These are phyloP conservation scores for Setipinna tenuifilis DNA, from an alignment of 2,797 vertebrate genomes.

Conservation along the genomic window DNA sequence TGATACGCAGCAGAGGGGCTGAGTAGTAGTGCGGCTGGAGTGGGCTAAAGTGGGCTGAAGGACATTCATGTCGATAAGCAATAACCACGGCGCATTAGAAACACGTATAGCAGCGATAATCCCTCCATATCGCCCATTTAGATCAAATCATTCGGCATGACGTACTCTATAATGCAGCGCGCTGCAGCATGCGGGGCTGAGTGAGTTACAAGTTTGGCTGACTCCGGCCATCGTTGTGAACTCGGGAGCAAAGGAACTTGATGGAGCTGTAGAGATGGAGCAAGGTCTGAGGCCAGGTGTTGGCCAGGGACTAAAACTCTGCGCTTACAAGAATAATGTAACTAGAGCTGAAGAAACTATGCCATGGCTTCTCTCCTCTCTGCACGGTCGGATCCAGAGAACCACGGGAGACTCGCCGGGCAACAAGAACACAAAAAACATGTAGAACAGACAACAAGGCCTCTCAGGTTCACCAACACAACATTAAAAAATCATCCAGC, in stretches of 20 bases:
- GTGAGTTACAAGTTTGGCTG: background rate
- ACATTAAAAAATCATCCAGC: background rate
- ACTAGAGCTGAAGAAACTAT: background rate
- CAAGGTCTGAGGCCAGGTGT: constrained; percentile 1
- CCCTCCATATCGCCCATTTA: constrained; percentile 55
- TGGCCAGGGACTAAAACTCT: background rate
- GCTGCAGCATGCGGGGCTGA: background rate
- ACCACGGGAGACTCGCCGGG: background rate
- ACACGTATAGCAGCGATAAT: constrained; percentile 62
- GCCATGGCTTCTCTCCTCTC: background rate
- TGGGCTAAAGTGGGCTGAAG: constrained; percentile 42
- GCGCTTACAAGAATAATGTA: background rate
- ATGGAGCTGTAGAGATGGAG: too few relatives aligned
- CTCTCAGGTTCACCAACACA: constrained; percentile 2
- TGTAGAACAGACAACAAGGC: background rate
- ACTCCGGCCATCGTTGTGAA: constrained; percentile 20
- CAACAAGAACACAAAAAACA: background rate
- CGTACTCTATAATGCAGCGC: constrained; percentile 42
- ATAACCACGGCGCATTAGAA: constrained; percentile 65
- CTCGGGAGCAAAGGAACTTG: constrained; percentile 25
- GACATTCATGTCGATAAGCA: constrained; percentile 65
- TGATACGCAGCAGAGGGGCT: constrained; percentile 29
- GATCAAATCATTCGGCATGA: constrained; percentile 51
- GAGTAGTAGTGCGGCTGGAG: constrained; percentile 27
- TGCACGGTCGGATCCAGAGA: background rate